Evolutionary conservation across 2,888 invertebrate species (phyloP).

Genomic region (Coleophora flavipennella): DNA sequence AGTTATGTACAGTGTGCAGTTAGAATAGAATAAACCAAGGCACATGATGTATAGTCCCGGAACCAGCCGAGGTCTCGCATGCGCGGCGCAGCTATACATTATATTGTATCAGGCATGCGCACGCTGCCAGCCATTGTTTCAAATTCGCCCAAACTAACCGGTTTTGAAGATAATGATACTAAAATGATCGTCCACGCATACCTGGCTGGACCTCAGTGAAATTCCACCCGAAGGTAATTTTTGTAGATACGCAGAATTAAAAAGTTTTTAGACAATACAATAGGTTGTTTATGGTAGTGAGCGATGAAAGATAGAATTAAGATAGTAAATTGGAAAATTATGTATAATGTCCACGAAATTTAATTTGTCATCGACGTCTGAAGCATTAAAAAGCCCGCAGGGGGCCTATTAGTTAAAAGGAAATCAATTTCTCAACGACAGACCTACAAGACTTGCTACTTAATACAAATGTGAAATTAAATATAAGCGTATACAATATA

Average conservation of each 20-base stretch:
- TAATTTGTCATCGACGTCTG: too few species aligned
- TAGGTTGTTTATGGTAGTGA: too few species aligned
- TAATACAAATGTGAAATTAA: not conserved
- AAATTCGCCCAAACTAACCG: slow-evolving; percentile 61
- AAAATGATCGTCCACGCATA: slow-evolving; percentile 42
- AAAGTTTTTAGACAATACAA: slow-evolving; percentile 19
- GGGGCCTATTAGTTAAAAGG: too few species aligned
- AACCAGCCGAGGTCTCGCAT: slow-evolving; percentile 25
- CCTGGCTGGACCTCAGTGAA: slow-evolving; percentile 29
- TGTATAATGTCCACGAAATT: too few species aligned
- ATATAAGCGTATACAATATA: slow-evolving; percentile 7
- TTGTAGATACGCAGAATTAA: slow-evolving; percentile 12
- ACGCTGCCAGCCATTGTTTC: slow-evolving; percentile 47
- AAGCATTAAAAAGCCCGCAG: too few species aligned
- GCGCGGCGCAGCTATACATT: slow-evolving; percentile 5
- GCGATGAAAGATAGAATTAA: too few species aligned
- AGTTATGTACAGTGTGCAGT: not conserved
- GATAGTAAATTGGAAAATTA: too few species aligned
- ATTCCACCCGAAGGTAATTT: slow-evolving; percentile 32
- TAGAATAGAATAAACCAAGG: slow-evolving; percentile 1
- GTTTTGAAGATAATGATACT: slow-evolving; percentile 52
- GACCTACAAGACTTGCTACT: slow-evolving; percentile 1
- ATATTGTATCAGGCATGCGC: not conserved
- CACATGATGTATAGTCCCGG: slow-evolving; percentile 31
- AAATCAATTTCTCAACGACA: too few species aligned